phyloP scores from a whole-genome alignment of 2,888 invertebrate genomes.

The Panopea generosa region DNA sequence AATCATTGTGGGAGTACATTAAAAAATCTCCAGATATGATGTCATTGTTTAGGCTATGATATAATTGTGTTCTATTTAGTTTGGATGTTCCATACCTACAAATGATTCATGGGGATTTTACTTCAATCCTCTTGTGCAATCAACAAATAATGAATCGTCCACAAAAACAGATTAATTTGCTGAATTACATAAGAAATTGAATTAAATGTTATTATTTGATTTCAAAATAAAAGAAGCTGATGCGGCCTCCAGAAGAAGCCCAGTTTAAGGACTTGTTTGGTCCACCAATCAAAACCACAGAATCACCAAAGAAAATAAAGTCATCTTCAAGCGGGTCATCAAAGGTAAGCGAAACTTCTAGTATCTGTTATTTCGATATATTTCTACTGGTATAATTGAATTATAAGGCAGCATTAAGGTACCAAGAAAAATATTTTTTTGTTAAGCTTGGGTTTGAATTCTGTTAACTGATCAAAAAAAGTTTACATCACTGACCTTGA shows the following conservation, averaged over 20 bases:
- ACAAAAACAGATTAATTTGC: background rate
- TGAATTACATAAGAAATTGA: background rate
- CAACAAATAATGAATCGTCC: background rate
- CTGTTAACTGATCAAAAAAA: too few relatives aligned
- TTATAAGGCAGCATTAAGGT: background rate
- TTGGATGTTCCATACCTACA: too few relatives aligned
- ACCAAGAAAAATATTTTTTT: background rate
- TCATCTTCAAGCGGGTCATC: slow-evolving; percentile 19
- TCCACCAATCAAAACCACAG: slow-evolving; percentile 70
- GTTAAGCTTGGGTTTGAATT: too few relatives aligned
- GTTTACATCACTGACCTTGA: too few relatives aligned
- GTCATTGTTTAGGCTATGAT: too few relatives aligned
- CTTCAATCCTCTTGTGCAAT: too few relatives aligned
- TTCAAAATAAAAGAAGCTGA: too few relatives aligned
- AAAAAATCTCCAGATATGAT: too few relatives aligned
- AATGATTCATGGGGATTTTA: too few relatives aligned
- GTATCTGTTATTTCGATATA: background rate
- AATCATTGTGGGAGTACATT: too few relatives aligned
- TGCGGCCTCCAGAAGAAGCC: slow-evolving; percentile 55
- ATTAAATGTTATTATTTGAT: too few relatives aligned
- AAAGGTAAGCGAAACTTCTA: slow-evolving; percentile 58
- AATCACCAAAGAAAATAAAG: slow-evolving; percentile 68
- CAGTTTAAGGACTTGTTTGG: slow-evolving; percentile 76
- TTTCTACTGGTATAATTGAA: background rate
- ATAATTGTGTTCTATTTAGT: too few relatives aligned